Conservation (phyloP, 2,888 invertebrate genomes). For the Dilophus febrilis region DNA sequence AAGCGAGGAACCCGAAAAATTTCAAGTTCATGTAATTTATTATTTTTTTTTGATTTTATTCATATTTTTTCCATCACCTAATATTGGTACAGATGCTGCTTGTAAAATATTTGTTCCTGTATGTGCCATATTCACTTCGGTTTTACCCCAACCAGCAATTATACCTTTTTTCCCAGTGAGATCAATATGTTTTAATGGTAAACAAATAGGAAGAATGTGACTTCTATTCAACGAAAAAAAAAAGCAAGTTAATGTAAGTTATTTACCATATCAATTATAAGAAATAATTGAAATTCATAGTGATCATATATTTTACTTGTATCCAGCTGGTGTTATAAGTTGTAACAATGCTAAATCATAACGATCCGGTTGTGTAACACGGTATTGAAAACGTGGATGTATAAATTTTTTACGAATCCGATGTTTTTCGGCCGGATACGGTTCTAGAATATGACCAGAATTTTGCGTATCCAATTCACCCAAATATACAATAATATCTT, state of each 20-base stretch:
- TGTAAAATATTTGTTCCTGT: constrained; percentile 65
- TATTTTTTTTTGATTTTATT: background rate
- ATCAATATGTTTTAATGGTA: constrained; percentile 38
- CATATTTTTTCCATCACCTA: constrained; percentile 33
- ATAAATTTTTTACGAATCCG: constrained; percentile 55
- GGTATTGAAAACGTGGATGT: constrained; percentile 64
- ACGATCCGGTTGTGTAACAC: constrained; percentile 67
- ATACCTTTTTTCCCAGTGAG: constrained; percentile 39
- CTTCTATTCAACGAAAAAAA: constrained; percentile 27
- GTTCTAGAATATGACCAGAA: constrained; percentile 41
- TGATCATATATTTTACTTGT: constrained; percentile 15
- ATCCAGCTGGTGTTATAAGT: constrained; percentile 45
- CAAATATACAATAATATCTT: constrained; percentile 59
- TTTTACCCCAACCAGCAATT: constrained; percentile 76
- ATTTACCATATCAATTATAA: background rate
- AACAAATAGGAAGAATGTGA: constrained; percentile 64
- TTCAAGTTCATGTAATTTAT: background rate
- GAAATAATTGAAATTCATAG: background rate
- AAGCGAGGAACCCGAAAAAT: no score
- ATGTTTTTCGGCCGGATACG: constrained; percentile 46
- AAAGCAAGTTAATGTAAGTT: background rate
- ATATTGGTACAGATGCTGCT: constrained; percentile 65
- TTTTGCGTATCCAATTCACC: constrained; percentile 67
- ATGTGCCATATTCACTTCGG: constrained; percentile 50
- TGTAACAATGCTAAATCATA: constrained; percentile 61